Evolutionary conservation across 2,797 vertebrate genomes (phyloP).

Genomic region (Scolopax rusticola): DNA sequence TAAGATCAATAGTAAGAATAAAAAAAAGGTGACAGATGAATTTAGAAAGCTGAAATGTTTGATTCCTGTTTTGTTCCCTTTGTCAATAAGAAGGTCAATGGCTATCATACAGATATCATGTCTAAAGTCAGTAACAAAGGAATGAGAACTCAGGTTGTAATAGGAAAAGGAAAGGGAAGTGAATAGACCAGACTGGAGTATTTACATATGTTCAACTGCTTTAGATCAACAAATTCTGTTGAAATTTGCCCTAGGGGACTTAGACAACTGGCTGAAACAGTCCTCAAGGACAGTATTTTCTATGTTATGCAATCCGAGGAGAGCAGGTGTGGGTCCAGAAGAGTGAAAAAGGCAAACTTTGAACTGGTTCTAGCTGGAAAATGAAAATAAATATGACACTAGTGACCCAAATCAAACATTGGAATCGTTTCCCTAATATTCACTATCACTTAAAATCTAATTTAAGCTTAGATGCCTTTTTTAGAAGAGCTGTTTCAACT

Average conservation of each 20-base stretch:
- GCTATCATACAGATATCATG: neutral
- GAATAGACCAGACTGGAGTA: neutral
- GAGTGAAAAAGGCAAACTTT: constrained; percentile 4
- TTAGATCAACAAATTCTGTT: neutral
- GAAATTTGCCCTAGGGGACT: neutral
- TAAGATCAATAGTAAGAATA: neutral
- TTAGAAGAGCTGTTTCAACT: neutral
- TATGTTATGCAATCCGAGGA: neutral
- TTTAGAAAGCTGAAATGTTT: neutral
- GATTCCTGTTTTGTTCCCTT: neutral
- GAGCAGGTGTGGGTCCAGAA: neutral
- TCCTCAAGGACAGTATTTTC: neutral
- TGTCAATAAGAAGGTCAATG: neutral
- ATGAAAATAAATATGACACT: neutral
- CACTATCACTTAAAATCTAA: neutral
- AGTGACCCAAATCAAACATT: neutral
- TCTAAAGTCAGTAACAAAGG: neutral
- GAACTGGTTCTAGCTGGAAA: neutral
- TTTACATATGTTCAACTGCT: neutral
- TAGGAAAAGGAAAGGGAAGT: neutral
- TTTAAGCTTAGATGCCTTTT: neutral
- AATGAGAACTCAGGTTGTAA: neutral
- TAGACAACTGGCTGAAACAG: neutral
- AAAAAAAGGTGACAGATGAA: neutral
- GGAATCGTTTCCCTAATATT: neutral